Percentiles rank a stretch among this genome's conserved stretches.
Evolutionary conservation across 2,888 invertebrate species (phyloP).

Genomic region (Pseudanteris insignis): DNA sequence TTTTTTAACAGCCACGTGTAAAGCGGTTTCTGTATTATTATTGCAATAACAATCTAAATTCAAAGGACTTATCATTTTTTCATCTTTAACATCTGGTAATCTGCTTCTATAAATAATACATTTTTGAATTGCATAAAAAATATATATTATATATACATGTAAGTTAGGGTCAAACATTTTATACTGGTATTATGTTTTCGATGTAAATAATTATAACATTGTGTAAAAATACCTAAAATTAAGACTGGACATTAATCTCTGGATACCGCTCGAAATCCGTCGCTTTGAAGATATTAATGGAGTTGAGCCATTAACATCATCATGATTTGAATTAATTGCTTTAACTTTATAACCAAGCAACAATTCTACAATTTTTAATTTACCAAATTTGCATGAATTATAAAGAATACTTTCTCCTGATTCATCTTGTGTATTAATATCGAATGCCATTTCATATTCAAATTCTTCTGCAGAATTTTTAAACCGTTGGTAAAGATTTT

Average conservation of each 20-base stretch:
- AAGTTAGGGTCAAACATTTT: no score
- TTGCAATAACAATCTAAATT: conserved; percentile 79
- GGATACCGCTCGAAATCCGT: conserved; percentile 87
- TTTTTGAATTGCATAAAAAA: no score
- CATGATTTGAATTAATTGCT: conserved; percentile 69
- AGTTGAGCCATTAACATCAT: conserved; percentile 59
- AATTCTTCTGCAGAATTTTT: conserved; percentile 78
- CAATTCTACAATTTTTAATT: conserved; percentile 79
- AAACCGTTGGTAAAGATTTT: conserved; percentile 71
- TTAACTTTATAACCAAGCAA: conserved; percentile 78
- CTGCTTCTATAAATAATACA: conserved; percentile 66
- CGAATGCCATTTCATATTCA: conserved; percentile 90
- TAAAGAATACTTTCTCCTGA: conserved; percentile 92
- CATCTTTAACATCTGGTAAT: conserved; percentile 67
- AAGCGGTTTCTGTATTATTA: conserved; percentile 81
- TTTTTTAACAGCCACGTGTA: conserved; percentile 83
- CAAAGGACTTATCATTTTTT: conserved; percentile 74
- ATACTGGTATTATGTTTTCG: no score
- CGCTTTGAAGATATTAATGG: conserved; percentile 68
- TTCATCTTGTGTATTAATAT: conserved; percentile 89
- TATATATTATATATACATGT: no score
- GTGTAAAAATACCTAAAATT: conserved; percentile 70
- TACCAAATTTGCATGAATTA: conserved; percentile 86
- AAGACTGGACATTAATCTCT: conserved; percentile 85
- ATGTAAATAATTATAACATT: no score